Base-by-base conservation (phyloP, 2,888 invertebrate genomes). In the Salpingus planirostris region DNA sequence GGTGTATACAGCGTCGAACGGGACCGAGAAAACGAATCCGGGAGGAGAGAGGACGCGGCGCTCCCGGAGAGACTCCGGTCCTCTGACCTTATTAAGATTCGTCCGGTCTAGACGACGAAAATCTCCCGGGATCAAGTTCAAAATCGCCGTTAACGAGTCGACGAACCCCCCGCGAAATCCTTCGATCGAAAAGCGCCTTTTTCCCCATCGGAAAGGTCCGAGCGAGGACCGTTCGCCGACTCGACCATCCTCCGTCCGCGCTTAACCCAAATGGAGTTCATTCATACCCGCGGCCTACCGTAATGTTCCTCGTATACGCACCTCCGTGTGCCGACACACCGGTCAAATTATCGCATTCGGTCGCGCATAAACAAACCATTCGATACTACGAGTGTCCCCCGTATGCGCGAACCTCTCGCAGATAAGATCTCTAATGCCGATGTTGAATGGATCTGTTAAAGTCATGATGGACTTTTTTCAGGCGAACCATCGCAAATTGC, bases 261-360 rank as follows among this genome's bases (percentile, higher is more conserved):
- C 41, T 37, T 47, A 43, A 44, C 44, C 44, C 42, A 47, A 43
- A 47, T 43, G 41, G 40, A 42, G 47, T 47, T 44, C 47, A 47
- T 44, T 47, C 43, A 47, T 43, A 38, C 40, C 34, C 38, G n/a
- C n/a, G 38, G 35, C 38, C 38, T 38, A 38, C 38, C 38, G 38
- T 35, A 38, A 38, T 38, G 38, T 38, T 29, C 34, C 31, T 38
- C 38, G 38, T 38, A n/a, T n/a, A 38, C 38, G 38, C 38, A 38
- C 38, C 34, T 34, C 33, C 31, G 22, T 33, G 27, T 33, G 33
- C 33, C 32, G 8, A 32, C 35, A 32, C 34, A 38, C 35, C 32
- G 32, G 35, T 29, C 26, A 35, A 13, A 38, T 32, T 38, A 38
- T 35, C 38, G 35, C 28, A 38, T 29, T 34, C 34, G 31, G 34